Conservation (phyloP, 2,797 vertebrate species). For the Eupleurogrammus muticus region DNA sequence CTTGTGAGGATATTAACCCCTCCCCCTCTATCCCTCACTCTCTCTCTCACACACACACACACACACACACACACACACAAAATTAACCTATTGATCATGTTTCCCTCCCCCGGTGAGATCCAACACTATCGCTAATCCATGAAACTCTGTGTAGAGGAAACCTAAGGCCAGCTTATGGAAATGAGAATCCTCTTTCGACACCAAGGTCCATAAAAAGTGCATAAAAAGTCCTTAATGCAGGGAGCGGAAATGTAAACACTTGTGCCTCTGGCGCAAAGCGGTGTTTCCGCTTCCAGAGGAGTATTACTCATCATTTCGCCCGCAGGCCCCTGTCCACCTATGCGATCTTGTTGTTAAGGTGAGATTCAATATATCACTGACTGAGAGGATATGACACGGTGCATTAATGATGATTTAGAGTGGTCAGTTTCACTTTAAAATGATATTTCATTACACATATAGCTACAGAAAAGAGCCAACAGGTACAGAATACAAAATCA, state of each 20-base stretch:
- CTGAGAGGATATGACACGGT: constrained; percentile 9
- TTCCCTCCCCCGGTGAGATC: constrained; percentile 39
- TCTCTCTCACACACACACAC: constrained; percentile 1
- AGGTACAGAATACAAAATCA: constrained; percentile 47
- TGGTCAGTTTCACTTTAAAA: constrained; percentile 37
- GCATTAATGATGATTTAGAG: constrained; percentile 9
- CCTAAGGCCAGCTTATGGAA: constrained; percentile 26
- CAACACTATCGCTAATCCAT: constrained; percentile 47
- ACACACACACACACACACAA: constrained; percentile 10
- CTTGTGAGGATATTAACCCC: too few relatives aligned
- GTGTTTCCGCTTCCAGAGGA: constrained; percentile 13
- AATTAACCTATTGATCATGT: constrained; percentile 54
- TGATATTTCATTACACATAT: constrained; percentile 11
- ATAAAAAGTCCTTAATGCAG: constrained; percentile 40
- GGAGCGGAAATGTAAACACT: constrained; percentile 12
- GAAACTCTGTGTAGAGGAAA: constrained; percentile 25
- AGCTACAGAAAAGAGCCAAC: constrained; percentile 15
- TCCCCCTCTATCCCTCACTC: too few relatives aligned
- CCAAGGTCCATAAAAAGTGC: constrained; percentile 12
- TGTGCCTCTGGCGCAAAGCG: constrained; percentile 13
- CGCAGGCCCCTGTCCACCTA: constrained; percentile 18
- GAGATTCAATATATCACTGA: constrained; percentile 25
- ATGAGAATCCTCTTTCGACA: constrained; percentile 39
- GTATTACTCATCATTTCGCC: constrained; percentile 47
- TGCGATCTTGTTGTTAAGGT: constrained; percentile 16